Percentiles rank a stretch among this genome's conserved stretches.
phyloP scores from a whole-genome alignment of 1,140 invertebrate species.

The Dinoponera quadriceps region DNA sequence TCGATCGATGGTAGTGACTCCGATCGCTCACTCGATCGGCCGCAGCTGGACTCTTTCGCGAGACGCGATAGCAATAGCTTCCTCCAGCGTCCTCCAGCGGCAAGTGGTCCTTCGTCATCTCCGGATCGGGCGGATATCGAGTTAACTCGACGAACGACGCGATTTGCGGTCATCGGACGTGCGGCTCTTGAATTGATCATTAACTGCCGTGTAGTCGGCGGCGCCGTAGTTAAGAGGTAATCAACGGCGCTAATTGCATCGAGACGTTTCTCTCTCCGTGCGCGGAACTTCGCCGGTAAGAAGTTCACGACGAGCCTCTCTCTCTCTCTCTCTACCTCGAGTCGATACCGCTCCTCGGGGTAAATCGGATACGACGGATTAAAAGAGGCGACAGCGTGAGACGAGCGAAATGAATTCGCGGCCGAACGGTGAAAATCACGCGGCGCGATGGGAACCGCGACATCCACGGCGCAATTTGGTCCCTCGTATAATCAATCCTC shows the following conservation, averaged over 20 bases:
- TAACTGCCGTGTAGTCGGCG: neutral
- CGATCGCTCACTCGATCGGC: slow-evolving; percentile 18
- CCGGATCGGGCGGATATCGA: slow-evolving; percentile 27
- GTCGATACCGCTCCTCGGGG: too few species aligned
- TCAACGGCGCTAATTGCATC: neutral
- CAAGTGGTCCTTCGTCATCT: slow-evolving; percentile 1
- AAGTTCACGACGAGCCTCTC: too few species aligned
- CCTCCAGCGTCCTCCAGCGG: too few species aligned
- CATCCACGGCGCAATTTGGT: slow-evolving; percentile 65
- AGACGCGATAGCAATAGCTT: slow-evolving; percentile 3
- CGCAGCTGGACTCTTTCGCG: neutral
- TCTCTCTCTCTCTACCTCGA: too few species aligned
- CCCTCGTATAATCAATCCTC: slow-evolving; percentile 72
- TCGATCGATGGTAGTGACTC: neutral
- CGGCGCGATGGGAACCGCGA: slow-evolving; percentile 53
- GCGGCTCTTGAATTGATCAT: slow-evolving; percentile 47
- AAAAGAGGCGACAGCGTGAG: neutral
- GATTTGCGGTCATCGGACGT: neutral
- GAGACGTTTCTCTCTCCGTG: neutral
- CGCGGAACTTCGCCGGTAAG: neutral
- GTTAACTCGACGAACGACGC: slow-evolving; percentile 31
- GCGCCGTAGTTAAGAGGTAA: neutral
- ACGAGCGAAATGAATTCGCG: neutral
- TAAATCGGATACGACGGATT: too few species aligned
- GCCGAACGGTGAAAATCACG: neutral